Evolutionary conservation across 2,888 invertebrate genomes (phyloP).

Genomic region (Microplitis manilae): DNA sequence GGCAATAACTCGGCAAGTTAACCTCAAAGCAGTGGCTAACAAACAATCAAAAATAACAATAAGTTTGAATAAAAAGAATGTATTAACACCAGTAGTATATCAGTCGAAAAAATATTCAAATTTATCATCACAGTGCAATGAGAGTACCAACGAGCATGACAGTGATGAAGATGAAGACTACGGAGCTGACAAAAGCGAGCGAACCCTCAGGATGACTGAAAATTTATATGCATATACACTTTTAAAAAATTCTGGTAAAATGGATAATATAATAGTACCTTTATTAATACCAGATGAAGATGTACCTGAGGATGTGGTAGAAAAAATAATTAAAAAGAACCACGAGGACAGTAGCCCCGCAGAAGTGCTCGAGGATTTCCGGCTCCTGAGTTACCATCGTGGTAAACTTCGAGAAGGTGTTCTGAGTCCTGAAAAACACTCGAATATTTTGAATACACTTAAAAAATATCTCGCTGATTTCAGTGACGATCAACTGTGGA

Average conservation of each 20-base stretch:
- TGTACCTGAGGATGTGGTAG: constrained; percentile 61
- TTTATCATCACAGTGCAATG: background rate
- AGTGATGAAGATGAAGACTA: background rate
- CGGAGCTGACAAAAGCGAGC: constrained; percentile 51
- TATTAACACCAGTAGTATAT: background rate
- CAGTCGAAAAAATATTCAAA: constrained; percentile 6
- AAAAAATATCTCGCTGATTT: constrained; percentile 70
- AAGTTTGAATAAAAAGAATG: background rate
- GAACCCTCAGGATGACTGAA: constrained; percentile 58
- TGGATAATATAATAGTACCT: constrained; percentile 33
- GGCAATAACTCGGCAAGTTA: background rate
- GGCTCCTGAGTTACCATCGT: constrained; percentile 68
- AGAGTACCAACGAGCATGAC: background rate
- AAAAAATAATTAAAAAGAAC: constrained; percentile 45
- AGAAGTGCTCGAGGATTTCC: constrained; percentile 68
- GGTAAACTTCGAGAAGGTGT: background rate
- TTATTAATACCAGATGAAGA: constrained; percentile 24
- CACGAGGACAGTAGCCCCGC: constrained; percentile 58
- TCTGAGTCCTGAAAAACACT: constrained; percentile 63
- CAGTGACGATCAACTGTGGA: constrained; percentile 75
- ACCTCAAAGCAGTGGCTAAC: background rate
- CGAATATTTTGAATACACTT: constrained; percentile 70
- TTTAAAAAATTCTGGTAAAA: constrained; percentile 60
- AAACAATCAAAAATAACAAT: background rate
- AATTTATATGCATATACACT: constrained; percentile 71